phyloP scores from a whole-genome alignment of 2,113 vertebrate genomes.

The Bubalus kerabau region DNA sequence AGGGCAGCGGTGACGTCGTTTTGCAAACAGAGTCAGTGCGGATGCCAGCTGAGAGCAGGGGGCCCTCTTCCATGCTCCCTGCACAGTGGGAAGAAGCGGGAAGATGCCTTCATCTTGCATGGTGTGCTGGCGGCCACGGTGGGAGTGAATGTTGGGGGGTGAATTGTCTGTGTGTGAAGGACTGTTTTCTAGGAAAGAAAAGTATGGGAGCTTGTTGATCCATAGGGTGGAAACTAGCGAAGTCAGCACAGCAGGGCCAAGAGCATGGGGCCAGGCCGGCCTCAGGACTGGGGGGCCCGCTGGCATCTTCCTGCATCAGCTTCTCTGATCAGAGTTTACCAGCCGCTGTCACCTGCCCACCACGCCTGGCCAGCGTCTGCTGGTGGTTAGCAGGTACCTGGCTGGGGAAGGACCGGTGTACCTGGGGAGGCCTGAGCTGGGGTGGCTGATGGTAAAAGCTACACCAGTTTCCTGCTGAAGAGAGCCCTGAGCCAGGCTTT shows the following conservation, averaged over 20 bases:
- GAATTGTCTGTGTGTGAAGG: background rate
- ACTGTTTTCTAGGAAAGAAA: background rate
- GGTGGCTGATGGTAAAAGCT: background rate
- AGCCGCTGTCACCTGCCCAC: background rate
- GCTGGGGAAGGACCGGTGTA: background rate
- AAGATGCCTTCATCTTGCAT: background rate
- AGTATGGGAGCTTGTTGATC: background rate
- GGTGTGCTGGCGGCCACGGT: accelerated
- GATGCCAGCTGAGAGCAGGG: too few species aligned
- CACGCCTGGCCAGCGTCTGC: background rate
- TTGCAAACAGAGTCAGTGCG: background rate
- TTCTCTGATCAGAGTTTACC: background rate
- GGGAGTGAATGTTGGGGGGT: background rate
- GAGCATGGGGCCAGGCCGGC: background rate
- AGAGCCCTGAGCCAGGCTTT: background rate
- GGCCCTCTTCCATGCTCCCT: background rate
- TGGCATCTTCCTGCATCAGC: background rate
- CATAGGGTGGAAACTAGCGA: background rate
- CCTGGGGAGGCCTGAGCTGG: background rate
- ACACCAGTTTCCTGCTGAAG: background rate
- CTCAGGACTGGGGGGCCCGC: background rate
- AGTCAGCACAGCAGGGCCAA: background rate
- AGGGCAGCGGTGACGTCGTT: background rate
- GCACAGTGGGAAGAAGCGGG: accelerated
- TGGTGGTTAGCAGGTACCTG: background rate